These are phyloP conservation scores for Trachymyrmex septentrionalis DNA, from an alignment of 1,140 invertebrate genomes.

Conservation along the genomic window DNA sequence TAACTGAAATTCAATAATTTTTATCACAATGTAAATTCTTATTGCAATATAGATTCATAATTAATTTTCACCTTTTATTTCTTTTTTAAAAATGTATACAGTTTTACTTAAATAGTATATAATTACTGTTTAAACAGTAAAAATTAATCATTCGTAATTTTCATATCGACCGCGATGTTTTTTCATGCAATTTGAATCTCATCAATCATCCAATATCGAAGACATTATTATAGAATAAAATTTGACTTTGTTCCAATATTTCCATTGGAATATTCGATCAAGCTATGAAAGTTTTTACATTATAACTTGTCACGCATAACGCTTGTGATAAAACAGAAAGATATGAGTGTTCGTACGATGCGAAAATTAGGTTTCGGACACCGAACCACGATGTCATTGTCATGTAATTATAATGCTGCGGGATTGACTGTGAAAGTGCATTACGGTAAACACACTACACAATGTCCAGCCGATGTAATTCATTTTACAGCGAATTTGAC, in stretches of 20 bases:
- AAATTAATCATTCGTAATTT: background rate
- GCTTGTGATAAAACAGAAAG: background rate
- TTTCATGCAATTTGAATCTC: background rate
- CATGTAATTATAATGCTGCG: constrained; percentile 21
- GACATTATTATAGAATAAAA: background rate
- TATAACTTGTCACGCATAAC: background rate
- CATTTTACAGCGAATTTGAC: background rate
- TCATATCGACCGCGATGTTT: background rate
- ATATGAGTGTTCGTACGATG: background rate
- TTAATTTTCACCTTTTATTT: background rate
- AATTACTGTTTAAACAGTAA: background rate
- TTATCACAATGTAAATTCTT: background rate
- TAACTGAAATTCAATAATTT: background rate
- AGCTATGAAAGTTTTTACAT: background rate
- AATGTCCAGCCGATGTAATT: constrained; percentile 12
- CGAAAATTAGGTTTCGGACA: background rate
- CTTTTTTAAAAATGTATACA: background rate
- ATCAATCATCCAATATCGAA: background rate
- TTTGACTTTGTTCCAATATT: background rate
- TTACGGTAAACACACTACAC: background rate
- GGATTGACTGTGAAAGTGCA: background rate
- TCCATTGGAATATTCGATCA: background rate
- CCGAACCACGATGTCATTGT: background rate
- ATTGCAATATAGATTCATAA: background rate
- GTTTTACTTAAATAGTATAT: background rate